Percentiles rank a stretch among this genome's conserved stretches.
These are phyloP conservation scores for Lasioglossum pauxillum DNA, from an alignment of 2,888 invertebrate species.

Conservation along the genomic window DNA sequence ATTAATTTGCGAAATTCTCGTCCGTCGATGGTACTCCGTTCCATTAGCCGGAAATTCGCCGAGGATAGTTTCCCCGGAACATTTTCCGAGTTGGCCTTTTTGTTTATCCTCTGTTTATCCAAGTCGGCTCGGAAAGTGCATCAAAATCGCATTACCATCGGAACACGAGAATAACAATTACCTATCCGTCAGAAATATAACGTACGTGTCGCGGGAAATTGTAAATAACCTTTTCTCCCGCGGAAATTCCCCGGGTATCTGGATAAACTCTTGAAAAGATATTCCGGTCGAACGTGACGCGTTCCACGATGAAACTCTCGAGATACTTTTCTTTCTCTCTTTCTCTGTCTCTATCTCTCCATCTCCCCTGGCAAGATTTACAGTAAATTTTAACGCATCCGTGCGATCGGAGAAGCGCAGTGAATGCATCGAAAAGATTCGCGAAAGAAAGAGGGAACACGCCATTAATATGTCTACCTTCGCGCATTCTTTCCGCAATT, in stretches of 20 bases:
- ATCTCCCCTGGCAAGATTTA: slow-evolving; percentile 13
- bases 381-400: slow-evolving; percentile 41
- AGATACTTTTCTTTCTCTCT: neutral
- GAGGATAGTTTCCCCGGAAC: neutral
- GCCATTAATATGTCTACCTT: slow-evolving; percentile 23
- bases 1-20: slow-evolving; percentile 21
- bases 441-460: neutral
- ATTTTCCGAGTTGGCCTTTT: neutral
- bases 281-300: slow-evolving; percentile 49
- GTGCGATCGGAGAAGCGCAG: neutral
- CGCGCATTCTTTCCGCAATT: slow-evolving; percentile 9
- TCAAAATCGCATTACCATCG: slow-evolving; percentile 30
- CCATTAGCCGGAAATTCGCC: slow-evolving; percentile 8
- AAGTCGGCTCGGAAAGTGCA: neutral
- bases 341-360: neutral
- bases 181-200: slow-evolving; percentile 26
- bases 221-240: slow-evolving; percentile 35
- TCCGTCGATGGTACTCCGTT: neutral
- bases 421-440: neutral
- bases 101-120: neutral
- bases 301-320: slow-evolving; percentile 34
- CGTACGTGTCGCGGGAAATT: slow-evolving; percentile 39
- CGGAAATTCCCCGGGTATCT: slow-evolving; percentile 29
- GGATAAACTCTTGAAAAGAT: slow-evolving; percentile 46
- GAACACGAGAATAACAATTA: slow-evolving; percentile 42